These are phyloP conservation scores for Yponomeuta plumbellus DNA, from an alignment of 2,888 invertebrate species.

Conservation along the genomic window DNA sequence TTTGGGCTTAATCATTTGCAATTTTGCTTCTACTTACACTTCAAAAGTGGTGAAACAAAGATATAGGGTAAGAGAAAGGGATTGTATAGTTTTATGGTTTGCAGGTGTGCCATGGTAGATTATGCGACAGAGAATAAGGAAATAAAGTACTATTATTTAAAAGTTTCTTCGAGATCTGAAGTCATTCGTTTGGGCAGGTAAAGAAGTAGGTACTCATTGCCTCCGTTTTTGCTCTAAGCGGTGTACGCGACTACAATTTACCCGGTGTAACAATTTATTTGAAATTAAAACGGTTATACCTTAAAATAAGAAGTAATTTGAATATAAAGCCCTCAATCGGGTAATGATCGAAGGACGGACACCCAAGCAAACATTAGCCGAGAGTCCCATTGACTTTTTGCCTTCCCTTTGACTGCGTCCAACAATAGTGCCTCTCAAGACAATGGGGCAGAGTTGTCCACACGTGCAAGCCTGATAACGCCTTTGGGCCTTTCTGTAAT, in stretches of 20 bases:
- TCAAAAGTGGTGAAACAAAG: neutral
- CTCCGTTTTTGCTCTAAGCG: neutral
- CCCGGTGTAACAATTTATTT: too few relatives aligned
- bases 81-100: neutral
- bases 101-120: neutral
- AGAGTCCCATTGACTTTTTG: neutral
- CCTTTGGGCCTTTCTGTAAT: constrained; percentile 28
- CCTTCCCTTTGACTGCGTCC: neutral
- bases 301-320: too few relatives aligned
- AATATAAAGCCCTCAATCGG: too few relatives aligned
- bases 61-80: neutral
- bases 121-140: neutral
- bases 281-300: too few relatives aligned
- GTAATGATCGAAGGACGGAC: neutral
- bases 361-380: neutral
- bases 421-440: neutral
- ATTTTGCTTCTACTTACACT: neutral
- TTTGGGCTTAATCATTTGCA: constrained; percentile 1
- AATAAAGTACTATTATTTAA: neutral
- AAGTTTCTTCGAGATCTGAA: neutral
- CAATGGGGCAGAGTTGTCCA: neutral
- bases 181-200: neutral
- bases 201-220: neutral
- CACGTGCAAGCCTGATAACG: constrained; percentile 2
- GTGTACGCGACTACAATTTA: neutral